These are phyloP conservation scores for Monochamus saltuarius DNA, from an alignment of 1,140 invertebrate genomes.

Conservation along the genomic window DNA sequence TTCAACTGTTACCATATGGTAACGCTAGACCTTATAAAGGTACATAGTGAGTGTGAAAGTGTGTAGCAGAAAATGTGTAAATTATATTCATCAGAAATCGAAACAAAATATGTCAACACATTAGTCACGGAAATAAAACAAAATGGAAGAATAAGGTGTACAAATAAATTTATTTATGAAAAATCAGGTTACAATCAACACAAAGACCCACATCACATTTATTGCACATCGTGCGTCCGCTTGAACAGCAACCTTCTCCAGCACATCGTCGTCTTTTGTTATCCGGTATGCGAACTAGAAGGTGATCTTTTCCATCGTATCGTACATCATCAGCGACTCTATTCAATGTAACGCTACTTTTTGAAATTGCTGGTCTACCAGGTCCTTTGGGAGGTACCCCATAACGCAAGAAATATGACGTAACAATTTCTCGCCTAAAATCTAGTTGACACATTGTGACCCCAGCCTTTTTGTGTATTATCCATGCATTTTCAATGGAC, in stretches of 20 bases:
- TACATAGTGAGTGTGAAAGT: too few species aligned
- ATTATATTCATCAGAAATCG: too few species aligned
- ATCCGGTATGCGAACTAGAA: slow-evolving; percentile 16
- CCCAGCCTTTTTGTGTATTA: slow-evolving; percentile 1
- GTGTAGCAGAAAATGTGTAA: too few species aligned
- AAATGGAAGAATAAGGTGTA: too few species aligned
- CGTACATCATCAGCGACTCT: slow-evolving; percentile 20
- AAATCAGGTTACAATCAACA: slow-evolving; percentile 11
- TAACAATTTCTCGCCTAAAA: slow-evolving; percentile 11
- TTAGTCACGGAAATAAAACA: too few species aligned
- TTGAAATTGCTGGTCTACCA: slow-evolving; percentile 8
- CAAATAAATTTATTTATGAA: too few species aligned
- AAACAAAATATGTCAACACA: too few species aligned
- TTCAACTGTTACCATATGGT: too few species aligned
- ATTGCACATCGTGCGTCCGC: slow-evolving; percentile 12
- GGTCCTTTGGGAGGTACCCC: not conserved
- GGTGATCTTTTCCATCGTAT: slow-evolving; percentile 23
- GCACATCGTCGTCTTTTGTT: slow-evolving; percentile 27
- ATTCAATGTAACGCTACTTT: not conserved
- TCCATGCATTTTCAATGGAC: slow-evolving; percentile 41
- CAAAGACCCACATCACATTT: slow-evolving; percentile 28
- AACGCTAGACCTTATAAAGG: too few species aligned
- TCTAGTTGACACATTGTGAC: slow-evolving; percentile 5
- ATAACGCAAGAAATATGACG: not conserved
- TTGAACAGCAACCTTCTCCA: slow-evolving; percentile 26